A percentile compares a stretch with the other conserved stretches of the same genome.
Conservation (phyloP, 2,888 invertebrate species). For the Disparrhopalites patrizii region DNA sequence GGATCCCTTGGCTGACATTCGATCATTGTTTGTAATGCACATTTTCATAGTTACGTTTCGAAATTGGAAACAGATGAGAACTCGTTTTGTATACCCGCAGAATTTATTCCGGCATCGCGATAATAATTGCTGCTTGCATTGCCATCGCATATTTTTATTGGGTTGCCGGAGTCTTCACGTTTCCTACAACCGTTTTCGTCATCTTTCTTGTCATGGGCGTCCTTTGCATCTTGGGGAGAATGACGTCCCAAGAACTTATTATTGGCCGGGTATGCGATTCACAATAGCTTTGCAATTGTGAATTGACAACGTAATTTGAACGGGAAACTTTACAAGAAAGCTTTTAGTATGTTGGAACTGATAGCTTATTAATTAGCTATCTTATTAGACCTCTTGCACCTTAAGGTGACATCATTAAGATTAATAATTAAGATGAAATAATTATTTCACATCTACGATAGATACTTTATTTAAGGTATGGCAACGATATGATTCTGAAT, state of each 20-base stretch:
- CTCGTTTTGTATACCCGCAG: conserved; percentile 6
- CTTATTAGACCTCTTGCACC: no score
- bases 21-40: neutral
- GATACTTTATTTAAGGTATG: no score
- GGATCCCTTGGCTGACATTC: no score
- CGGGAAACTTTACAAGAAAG: neutral
- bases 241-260: conserved; percentile 21
- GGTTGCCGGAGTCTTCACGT: conserved; percentile 12
- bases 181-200: conserved; percentile 2
- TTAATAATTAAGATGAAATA: no score
- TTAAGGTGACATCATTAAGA: no score
- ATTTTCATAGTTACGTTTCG: no score
- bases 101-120: neutral
- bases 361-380: neutral
- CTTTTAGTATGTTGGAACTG: neutral
- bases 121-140: neutral
- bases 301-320: neutral
- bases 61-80: no score
- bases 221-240: neutral
- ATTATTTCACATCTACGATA: no score
- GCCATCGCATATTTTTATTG: conserved; percentile 1
- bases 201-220: neutral
- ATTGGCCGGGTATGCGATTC: conserved; percentile 6
- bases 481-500: no score
- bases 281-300: neutral